These are phyloP conservation scores for Venusia cambrica DNA, from an alignment of 2,888 invertebrate species.

Conservation along the genomic window DNA sequence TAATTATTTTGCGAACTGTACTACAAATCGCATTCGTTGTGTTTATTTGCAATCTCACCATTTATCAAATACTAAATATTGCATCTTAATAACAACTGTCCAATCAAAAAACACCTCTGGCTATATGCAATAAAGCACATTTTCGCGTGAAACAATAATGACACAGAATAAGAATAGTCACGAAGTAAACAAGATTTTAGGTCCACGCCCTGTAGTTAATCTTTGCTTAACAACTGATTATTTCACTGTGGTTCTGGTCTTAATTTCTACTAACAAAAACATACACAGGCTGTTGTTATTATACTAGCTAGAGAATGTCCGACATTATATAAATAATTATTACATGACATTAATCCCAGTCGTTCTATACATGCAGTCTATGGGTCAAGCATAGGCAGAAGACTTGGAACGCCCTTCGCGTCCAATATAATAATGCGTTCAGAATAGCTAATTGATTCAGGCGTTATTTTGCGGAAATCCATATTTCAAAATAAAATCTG, in stretches of 20 bases:
- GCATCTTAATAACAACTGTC: conserved; percentile 12
- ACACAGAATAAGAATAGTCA: neutral
- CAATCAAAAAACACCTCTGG: conserved; percentile 2
- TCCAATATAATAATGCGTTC: no score
- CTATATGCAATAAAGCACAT: neutral
- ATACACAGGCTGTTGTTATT: no score
- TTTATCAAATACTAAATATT: conserved; percentile 11
- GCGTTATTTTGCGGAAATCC: no score
- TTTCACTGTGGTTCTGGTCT: conserved; percentile 7
- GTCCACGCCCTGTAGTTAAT: conserved; percentile 13
- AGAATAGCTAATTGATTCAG: no score
- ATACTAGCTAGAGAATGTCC: no score
- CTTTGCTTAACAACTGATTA: conserved; percentile 2
- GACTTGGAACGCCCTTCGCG: no score
- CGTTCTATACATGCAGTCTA: no score
- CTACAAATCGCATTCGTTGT: conserved; percentile 7
- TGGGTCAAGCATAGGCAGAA: no score
- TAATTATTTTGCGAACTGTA: conserved; percentile 15
- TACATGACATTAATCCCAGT: no score
- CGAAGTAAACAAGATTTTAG: conserved; percentile 9
- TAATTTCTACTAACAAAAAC: no score
- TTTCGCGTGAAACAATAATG: neutral
- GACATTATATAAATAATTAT: no score
- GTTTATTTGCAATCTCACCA: conserved; percentile 17
- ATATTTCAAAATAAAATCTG: no score